These are phyloP conservation scores for Xenentodon cancila DNA, from an alignment of 2,797 vertebrate genomes.

Conservation along the genomic window DNA sequence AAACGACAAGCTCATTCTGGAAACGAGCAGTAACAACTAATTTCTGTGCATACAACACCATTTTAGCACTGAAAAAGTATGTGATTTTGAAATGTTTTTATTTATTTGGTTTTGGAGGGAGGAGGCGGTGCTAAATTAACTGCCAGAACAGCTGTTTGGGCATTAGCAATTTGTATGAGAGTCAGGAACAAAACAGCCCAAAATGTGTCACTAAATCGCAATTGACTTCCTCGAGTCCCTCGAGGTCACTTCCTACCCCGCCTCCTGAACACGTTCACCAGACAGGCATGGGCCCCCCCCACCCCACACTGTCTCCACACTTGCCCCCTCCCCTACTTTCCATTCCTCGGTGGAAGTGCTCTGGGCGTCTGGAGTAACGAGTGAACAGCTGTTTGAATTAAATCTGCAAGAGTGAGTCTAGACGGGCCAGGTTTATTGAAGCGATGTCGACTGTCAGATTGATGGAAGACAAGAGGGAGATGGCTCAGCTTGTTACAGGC, in stretches of 20 bases:
- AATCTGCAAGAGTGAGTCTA: slow-evolving; percentile 80
- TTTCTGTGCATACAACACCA: too few relatives aligned
- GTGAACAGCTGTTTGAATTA: slow-evolving; percentile 85
- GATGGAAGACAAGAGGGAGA: slow-evolving; percentile 79
- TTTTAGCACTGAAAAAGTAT: too few relatives aligned
- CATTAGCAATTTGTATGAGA: slow-evolving; percentile 44
- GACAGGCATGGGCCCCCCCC: slow-evolving; percentile 7
- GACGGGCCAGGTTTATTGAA: slow-evolving; percentile 81
- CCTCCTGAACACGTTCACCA: slow-evolving; percentile 39
- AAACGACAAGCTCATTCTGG: too few relatives aligned
- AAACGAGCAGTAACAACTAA: too few relatives aligned
- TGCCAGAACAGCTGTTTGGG: slow-evolving; percentile 47
- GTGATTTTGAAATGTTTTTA: too few relatives aligned
- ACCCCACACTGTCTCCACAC: not conserved
- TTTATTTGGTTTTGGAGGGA: too few relatives aligned
- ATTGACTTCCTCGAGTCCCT: slow-evolving; percentile 56
- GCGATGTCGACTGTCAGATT: slow-evolving; percentile 82
- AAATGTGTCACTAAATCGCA: slow-evolving; percentile 57
- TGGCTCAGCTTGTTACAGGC: slow-evolving; percentile 67
- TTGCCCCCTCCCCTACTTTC: slow-evolving; percentile 13
- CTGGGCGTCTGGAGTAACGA: slow-evolving; percentile 60
- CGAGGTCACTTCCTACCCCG: slow-evolving; percentile 54
- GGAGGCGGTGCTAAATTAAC: not conserved
- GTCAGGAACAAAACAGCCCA: slow-evolving; percentile 55
- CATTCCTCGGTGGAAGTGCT: slow-evolving; percentile 66